These are phyloP conservation scores for Tortricodes alternella DNA, from an alignment of 2,888 invertebrate genomes.

Conservation along the genomic window DNA sequence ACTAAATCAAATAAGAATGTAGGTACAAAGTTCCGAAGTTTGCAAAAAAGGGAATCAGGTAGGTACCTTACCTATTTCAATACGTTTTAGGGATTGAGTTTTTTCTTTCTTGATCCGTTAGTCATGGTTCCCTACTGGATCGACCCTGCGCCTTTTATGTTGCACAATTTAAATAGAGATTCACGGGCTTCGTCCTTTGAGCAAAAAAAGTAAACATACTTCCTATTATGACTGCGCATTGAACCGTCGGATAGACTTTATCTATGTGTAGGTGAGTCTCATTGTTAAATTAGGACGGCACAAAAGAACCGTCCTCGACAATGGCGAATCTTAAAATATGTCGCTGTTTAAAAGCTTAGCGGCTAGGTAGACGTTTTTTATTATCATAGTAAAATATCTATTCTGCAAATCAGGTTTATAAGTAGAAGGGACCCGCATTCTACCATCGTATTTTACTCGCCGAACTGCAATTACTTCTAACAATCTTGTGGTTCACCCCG, in stretches of 20 bases:
- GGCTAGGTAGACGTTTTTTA: constrained; percentile 58
- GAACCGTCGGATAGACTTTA: constrained; percentile 73
- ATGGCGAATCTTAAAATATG: constrained; percentile 70
- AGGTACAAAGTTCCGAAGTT: constrained; percentile 23
- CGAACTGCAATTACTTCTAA: constrained; percentile 73
- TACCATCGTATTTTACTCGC: constrained; percentile 56
- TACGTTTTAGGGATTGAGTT: constrained; percentile 33
- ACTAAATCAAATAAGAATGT: constrained; percentile 21
- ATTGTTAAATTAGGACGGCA: constrained; percentile 68
- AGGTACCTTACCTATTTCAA: constrained; percentile 24
- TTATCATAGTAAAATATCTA: constrained; percentile 42
- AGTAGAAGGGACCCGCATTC: constrained; percentile 65
- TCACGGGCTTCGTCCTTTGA: constrained; percentile 59
- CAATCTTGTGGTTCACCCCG: constrained; percentile 75
- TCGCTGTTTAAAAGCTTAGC: constrained; percentile 54
- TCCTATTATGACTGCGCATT: constrained; percentile 69
- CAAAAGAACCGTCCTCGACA: constrained; percentile 66
- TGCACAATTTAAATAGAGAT: constrained; percentile 71
- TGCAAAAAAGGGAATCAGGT: constrained; percentile 50
- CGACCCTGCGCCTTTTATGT: constrained; percentile 67
- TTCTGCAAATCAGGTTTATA: constrained; percentile 46
- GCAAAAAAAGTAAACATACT: constrained; percentile 74
- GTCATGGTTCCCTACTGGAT: constrained; percentile 71
- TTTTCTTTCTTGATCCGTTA: constrained; percentile 51
- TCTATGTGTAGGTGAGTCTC: constrained; percentile 54